Evolutionary conservation across 2,888 invertebrate species (phyloP).

Genomic region (Sturmia bella): DNA sequence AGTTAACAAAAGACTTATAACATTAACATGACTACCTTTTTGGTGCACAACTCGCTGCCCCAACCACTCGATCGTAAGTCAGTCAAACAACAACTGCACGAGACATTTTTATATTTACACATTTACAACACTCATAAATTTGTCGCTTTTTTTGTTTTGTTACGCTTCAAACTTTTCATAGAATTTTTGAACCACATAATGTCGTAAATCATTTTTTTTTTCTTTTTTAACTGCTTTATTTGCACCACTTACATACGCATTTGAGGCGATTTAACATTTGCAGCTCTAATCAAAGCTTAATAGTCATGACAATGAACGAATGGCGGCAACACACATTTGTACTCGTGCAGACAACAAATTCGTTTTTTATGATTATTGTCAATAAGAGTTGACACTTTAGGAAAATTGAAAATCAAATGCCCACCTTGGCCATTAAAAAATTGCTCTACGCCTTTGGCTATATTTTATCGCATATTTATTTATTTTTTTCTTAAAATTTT

Average conservation of each 20-base stretch:
- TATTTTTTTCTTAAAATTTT: constrained; percentile 20
- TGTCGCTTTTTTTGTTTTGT: constrained; percentile 45
- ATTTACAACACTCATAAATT: constrained; percentile 66
- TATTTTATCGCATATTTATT: constrained; percentile 5
- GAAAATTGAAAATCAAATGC: constrained; percentile 65
- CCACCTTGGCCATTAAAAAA: constrained; percentile 61
- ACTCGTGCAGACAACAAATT: constrained; percentile 58
- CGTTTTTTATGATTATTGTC: constrained; percentile 68
- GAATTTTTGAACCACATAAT: constrained; percentile 37
- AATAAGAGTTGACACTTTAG: constrained; percentile 67
- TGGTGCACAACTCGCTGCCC: neutral
- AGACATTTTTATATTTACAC: constrained; percentile 45
- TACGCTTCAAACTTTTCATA: constrained; percentile 16
- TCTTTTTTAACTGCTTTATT: constrained; percentile 33
- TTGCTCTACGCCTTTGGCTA: constrained; percentile 51
- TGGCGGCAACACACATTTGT: constrained; percentile 21
- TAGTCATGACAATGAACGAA: constrained; percentile 69
- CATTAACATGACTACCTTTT: constrained; percentile 42
- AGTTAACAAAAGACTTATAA: constrained; percentile 56
- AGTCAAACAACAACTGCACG: constrained; percentile 12
- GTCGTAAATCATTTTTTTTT: constrained; percentile 65
- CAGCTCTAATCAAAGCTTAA: constrained; percentile 67
- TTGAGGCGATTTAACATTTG: constrained; percentile 44
- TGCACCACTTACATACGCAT: constrained; percentile 59
- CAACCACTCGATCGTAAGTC: constrained; percentile 17